Conservation (phyloP, 2,113 vertebrate genomes). For the Herpailurus yagouaroundi region DNA sequence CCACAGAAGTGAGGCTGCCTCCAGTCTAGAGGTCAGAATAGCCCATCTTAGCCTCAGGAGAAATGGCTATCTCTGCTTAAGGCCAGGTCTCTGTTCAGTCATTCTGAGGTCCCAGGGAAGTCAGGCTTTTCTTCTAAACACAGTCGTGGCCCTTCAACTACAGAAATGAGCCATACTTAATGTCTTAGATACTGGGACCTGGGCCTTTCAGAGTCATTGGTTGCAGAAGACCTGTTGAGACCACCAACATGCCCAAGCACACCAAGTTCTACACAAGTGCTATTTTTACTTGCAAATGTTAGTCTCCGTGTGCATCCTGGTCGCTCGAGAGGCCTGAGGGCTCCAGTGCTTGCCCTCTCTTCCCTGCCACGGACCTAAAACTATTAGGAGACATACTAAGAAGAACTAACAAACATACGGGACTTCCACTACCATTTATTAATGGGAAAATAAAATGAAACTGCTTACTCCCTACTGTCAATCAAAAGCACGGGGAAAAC, state of each 20-base stretch:
- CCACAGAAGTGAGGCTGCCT: background rate
- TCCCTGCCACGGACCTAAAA: background rate
- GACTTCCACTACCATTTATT: background rate
- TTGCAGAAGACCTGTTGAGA: background rate
- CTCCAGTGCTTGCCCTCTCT: background rate
- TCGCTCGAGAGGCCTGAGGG: background rate
- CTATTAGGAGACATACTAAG: slow-evolving; percentile 1
- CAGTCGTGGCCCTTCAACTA: background rate
- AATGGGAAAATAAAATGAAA: background rate
- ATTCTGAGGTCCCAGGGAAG: background rate
- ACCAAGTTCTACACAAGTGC: background rate
- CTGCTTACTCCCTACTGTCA: background rate
- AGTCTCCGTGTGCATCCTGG: background rate
- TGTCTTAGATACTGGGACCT: background rate
- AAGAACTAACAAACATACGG: background rate
- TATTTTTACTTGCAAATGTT: background rate
- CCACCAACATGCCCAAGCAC: background rate
- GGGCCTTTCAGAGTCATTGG: background rate
- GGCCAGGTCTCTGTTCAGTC: background rate
- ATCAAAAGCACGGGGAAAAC: background rate
- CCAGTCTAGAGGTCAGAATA: background rate
- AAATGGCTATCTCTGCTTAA: background rate
- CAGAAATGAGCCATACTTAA: background rate
- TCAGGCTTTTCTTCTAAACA: background rate
- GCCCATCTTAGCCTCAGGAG: too few relatives aligned